These are phyloP conservation scores for Catagonus wagneri DNA, from an alignment of 2,113 vertebrate species.

Conservation along the genomic window DNA sequence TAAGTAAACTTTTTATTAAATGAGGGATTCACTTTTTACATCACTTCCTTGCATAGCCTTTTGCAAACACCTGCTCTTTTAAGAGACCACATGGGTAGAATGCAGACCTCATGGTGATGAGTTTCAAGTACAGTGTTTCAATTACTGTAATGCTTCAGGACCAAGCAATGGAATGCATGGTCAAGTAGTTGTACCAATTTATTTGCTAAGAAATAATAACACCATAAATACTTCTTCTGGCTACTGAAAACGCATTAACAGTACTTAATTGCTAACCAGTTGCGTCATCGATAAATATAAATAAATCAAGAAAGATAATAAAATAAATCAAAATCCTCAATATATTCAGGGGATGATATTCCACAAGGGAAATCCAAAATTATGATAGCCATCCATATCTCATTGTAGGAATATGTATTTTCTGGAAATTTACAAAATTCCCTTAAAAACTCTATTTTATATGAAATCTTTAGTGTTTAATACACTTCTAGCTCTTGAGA, in stretches of 20 bases:
- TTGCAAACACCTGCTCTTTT: conserved; percentile 1
- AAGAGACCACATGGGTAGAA: not conserved
- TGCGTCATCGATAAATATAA: conserved; percentile 46
- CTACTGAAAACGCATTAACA: conserved; percentile 22
- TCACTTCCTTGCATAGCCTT: not conserved
- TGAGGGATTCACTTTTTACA: conserved; percentile 25
- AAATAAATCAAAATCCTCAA: conserved; percentile 20
- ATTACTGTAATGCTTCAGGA: not conserved
- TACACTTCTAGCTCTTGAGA: not conserved
- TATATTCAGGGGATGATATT: not conserved
- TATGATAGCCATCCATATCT: not conserved
- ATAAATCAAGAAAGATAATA: not conserved
- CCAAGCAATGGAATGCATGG: not conserved
- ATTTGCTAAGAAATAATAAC: not conserved
- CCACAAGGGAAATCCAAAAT: not conserved
- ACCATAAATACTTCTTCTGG: not conserved
- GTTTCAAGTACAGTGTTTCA: conserved; percentile 21
- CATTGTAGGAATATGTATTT: not conserved
- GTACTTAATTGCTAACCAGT: not conserved
- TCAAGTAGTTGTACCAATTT: not conserved
- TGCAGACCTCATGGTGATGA: not conserved
- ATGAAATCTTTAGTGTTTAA: not conserved
- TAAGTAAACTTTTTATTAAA: not conserved
- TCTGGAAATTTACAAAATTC: not conserved
- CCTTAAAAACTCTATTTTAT: not conserved